Base-by-base conservation (phyloP, 2,888 invertebrate species). In the Physocephala rufipes region DNA sequence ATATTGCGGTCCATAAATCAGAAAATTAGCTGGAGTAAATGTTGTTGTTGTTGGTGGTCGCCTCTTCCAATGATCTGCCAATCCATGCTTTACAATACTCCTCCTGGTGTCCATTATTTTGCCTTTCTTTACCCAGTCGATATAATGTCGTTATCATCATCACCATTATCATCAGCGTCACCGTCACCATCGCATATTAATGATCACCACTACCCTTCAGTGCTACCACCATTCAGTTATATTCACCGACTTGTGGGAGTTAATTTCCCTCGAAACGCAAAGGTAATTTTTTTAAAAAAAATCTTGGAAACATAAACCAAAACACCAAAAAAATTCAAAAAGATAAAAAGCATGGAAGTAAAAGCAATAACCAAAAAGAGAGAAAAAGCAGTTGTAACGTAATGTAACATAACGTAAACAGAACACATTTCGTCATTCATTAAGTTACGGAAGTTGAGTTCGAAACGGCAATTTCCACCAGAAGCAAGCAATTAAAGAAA, bases 371-470 rank as follows among this genome's bases (percentile, higher is more conserved):
- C n/a, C n/a, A n/a, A n/a, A n/a, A n/a, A n/a, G n/a, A n/a, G n/a
- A n/a, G n/a, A n/a, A n/a, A n/a, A n/a, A n/a, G n/a, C n/a, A n/a
- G n/a, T n/a, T n/a, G n/a, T n/a, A n/a, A n/a, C n/a, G n/a, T n/a
- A n/a, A n/a, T n/a, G n/a, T n/a, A n/a, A n/a, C n/a, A n/a, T n/a
- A n/a, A n/a, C 21, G 21, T 16, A 76, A 80, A 81, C 79, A 78
- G 80, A 83, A 82, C 81, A 82, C 84, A 84, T 84, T 84, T 81
- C 81, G 83, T 84, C 85, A 86, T 86, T 86, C 86, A 86, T 86
- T 86, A 85, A 85, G 83, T 82, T 83, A 84, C 85, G 85, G 85
- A 86, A 86, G 86, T 86, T 85, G 83, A 85, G 85, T 85, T 86
- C 84, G 84, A 84, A 85, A 85, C 85, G 83, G 85, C 85, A 86